phyloP scores from a whole-genome alignment of 2,797 vertebrate species.

The Sarcophilus harrisii region DNA sequence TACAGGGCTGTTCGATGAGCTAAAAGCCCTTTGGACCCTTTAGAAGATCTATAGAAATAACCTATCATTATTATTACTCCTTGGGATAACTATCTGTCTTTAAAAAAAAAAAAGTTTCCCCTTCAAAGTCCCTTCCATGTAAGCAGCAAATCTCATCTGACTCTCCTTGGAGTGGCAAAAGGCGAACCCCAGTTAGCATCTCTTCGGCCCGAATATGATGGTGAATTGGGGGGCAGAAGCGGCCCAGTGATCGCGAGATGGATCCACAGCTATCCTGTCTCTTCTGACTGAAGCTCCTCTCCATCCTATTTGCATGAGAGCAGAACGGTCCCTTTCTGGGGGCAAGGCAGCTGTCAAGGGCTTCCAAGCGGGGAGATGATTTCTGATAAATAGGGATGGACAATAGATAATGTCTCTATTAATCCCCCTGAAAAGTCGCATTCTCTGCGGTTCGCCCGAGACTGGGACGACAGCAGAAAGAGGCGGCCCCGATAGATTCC shows the following conservation, averaged over 20 bases:
- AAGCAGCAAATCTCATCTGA: constrained; percentile 32
- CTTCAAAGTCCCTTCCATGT: constrained; percentile 1
- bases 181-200: background rate
- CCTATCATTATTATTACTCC: background rate
- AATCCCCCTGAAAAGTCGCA: constrained; percentile 63
- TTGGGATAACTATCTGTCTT: background rate
- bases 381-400: constrained; percentile 77
- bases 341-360: constrained; percentile 67
- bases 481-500: constrained; percentile 71
- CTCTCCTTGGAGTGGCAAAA: background rate
- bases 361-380: constrained; percentile 73
- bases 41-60: background rate
- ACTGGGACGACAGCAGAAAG: constrained; percentile 62
- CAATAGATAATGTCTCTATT: constrained; percentile 77
- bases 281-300: constrained; percentile 47
- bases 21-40: background rate
- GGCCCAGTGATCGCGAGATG: background rate
- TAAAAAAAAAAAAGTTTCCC: background rate
- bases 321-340: constrained; percentile 40
- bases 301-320: constrained; percentile 13
- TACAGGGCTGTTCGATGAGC: background rate
- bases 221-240: constrained; percentile 55
- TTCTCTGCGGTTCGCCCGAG: constrained; percentile 59
- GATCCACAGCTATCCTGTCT: constrained; percentile 13
- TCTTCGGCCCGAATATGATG: constrained; percentile 40